phyloP scores from a whole-genome alignment of 2,888 invertebrate genomes.

The Alentia gelatinosa region DNA sequence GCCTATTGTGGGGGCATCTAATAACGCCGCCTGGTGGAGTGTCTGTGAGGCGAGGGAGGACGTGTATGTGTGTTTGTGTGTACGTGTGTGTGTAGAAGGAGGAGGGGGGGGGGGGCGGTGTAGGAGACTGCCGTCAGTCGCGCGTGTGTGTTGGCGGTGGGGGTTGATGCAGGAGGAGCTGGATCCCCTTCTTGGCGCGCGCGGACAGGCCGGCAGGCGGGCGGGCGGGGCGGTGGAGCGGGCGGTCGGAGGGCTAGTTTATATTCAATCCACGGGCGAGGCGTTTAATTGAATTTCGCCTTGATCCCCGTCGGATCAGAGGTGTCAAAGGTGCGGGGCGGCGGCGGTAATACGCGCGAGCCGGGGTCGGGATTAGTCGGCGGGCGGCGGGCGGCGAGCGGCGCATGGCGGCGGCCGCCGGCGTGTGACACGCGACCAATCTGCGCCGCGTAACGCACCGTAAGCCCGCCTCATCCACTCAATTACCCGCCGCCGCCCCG shows the following conservation, averaged over 20 bases:
- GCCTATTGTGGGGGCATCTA: constrained; percentile 28
- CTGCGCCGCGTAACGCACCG: constrained; percentile 13
- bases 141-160: background rate
- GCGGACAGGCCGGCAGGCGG: background rate
- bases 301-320: constrained; percentile 48
- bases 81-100: background rate
- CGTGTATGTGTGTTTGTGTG: background rate
- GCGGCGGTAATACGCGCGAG: background rate
- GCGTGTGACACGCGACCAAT: constrained; percentile 30
- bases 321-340: constrained; percentile 53
- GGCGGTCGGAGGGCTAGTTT: background rate
- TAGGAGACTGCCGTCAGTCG: background rate
- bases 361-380: background rate
- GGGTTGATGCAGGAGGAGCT: background rate
- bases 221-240: background rate
- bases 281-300: constrained; percentile 52
- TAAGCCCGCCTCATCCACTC: constrained; percentile 34
- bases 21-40: background rate
- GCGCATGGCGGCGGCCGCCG: background rate
- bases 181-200: no score
- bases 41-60: background rate
- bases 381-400: background rate
- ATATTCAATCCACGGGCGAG: constrained; percentile 43
- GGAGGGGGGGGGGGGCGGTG: background rate
- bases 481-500: background rate